These are phyloP conservation scores for Brachypteracias leptosomus DNA, from an alignment of 2,113 vertebrate species.

Conservation along the genomic window DNA sequence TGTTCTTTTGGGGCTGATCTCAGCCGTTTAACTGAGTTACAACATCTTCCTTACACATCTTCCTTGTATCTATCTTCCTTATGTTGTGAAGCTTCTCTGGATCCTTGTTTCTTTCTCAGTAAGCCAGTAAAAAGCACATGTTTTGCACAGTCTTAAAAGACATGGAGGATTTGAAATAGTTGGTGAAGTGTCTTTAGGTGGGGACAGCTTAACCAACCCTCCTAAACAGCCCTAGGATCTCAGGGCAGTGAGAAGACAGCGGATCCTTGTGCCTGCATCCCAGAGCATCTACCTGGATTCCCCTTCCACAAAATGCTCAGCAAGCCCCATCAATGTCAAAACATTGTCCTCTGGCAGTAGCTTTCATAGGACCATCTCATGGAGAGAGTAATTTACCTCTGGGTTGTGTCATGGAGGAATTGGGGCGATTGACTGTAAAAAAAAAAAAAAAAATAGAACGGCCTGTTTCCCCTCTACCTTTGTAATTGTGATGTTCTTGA, in stretches of 20 bases:
- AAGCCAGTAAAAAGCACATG: fast-evolving
- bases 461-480: background rate
- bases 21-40: background rate
- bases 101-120: background rate
- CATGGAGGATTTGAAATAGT: background rate
- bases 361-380: constrained; percentile 30
- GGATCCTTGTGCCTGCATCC: background rate
- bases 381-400: background rate
- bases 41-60: background rate
- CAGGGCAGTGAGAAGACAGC: background rate
- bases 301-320: background rate
- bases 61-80: no score
- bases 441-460: background rate
- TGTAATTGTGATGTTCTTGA: background rate
- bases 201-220: background rate
- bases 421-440: background rate
- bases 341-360: constrained; percentile 29
- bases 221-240: background rate
- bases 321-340: background rate
- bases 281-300: background rate
- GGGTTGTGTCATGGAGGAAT: background rate
- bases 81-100: background rate
- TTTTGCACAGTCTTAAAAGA: background rate
- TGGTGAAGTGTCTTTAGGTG: background rate
- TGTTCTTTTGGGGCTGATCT: background rate